phyloP scores from a whole-genome alignment of 1,140 invertebrate genomes.

The Chionoecetes opilio region DNA sequence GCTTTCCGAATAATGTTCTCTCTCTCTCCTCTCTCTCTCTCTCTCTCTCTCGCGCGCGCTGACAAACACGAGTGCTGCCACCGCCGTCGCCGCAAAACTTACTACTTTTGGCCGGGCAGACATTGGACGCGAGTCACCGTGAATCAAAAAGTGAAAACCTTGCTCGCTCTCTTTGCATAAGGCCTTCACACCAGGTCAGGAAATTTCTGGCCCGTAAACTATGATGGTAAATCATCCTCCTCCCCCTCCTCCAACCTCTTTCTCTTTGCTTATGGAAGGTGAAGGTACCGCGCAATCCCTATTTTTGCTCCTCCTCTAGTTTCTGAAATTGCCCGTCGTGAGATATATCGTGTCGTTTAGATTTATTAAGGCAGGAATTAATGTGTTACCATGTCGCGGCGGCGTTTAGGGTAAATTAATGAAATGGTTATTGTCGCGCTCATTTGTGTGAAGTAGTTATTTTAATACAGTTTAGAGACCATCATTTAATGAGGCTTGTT shows the following conservation, averaged over 20 bases:
- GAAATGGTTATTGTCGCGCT: not conserved
- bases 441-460: not conserved
- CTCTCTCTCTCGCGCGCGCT: not conserved
- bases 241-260: not conserved
- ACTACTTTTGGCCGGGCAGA: no score
- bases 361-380: no score
- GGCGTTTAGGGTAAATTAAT: not conserved
- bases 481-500: not conserved
- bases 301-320: not conserved
- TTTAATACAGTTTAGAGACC: constrained; percentile 16
- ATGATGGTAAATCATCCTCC: not conserved
- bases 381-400: not conserved
- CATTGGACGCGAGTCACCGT: not conserved
- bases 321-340: not conserved
- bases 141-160: not conserved
- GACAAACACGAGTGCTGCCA: no score
- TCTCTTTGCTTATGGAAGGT: not conserved
- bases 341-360: not conserved
- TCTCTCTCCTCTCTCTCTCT: constrained; percentile 3
- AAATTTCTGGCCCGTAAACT: not conserved
- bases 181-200: not conserved
- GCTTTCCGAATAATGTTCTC: not conserved
- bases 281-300: not conserved
- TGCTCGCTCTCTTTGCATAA: not conserved
- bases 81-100: not conserved